These are phyloP conservation scores for Darevskia nairensis DNA, from an alignment of 2,797 vertebrate genomes.

Conservation along the genomic window DNA sequence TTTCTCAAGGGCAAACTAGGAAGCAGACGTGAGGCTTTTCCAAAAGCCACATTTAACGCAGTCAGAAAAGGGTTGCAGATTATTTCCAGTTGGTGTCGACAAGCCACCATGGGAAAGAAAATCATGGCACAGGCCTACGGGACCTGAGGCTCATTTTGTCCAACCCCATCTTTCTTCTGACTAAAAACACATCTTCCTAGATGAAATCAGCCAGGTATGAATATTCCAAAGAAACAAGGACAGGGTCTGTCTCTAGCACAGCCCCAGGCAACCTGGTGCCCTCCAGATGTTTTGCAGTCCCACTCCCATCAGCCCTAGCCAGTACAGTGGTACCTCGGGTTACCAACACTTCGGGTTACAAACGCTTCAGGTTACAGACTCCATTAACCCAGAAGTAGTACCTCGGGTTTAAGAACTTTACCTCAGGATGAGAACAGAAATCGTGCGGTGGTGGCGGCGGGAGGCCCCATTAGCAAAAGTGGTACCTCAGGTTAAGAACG, in stretches of 20 bases:
- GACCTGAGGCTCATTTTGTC: not conserved
- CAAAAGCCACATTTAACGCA: conserved; percentile 29
- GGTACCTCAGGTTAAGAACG: too few species aligned
- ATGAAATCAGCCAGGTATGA: not conserved
- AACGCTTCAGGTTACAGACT: too few species aligned
- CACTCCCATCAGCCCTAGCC: not conserved
- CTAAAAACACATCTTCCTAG: not conserved
- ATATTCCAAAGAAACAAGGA: not conserved
- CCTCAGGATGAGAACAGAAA: too few species aligned
- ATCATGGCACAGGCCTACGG: too few species aligned
- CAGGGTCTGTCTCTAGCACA: not conserved
- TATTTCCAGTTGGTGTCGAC: not conserved
- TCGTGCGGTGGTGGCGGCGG: too few species aligned
- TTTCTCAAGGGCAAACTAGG: conserved; percentile 65
- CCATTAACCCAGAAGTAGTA: too few species aligned
- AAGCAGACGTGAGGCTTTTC: conserved; percentile 43
- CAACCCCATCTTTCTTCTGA: not conserved
- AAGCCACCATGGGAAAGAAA: not conserved
- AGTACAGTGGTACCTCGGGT: not conserved
- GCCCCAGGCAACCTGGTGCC: not conserved
- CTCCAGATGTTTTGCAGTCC: not conserved
- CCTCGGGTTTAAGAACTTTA: too few species aligned
- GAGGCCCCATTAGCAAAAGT: too few species aligned
- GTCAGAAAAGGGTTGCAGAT: conserved; percentile 29
- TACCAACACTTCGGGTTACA: too few species aligned